Base-by-base conservation (phyloP, 1,140 invertebrate species). In the Lineus longissimus region DNA sequence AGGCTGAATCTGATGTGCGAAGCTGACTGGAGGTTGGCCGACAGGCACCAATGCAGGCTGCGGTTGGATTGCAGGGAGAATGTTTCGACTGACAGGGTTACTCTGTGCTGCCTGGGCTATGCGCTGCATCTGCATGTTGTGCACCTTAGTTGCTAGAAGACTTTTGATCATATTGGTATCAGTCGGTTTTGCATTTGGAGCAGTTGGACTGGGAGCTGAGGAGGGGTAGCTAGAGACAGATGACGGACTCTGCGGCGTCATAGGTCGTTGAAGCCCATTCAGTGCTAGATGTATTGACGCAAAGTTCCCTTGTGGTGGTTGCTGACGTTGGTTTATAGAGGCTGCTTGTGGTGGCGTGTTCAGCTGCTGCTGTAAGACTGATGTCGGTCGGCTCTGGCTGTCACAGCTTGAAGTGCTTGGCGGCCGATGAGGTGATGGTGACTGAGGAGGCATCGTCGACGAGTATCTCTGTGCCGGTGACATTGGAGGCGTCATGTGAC, bases 141-240 rank as follows among this genome's bases (percentile, higher is more conserved):
- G 62, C 84, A 93, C 88, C 86, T 93, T 93, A 80, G 88, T 92
- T 67, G 91, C 91, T 80, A 93, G 82, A 61, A 93, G 85, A 82
- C 88, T 91, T 83, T 93, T 92, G 75, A 93, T 92, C 70, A 92
- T 85, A 62, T 66, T 70, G 1, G 71, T 70, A 19, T 76, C 70
- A 57, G 69, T 43, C 22, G 33, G 15, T 36, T 41, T 61, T 23
- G 33, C 27, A 15, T 36, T 36, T 36, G 33, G 33, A 36, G 33
- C 33, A 36, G 33, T 36, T 15, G 33, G 33, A 36, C 33, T 36
- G 33, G 33, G 33, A 7, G 33, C 33, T 36, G 33, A 36, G 33
- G 33, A 36, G 15, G 33, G 33, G 33, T 36, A 36, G 33, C 33
- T 36, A 36, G 33, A 36, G 33, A 36, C 33, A 15, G 33, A 36